Evolutionary conservation across 2,797 vertebrate species (phyloP).

Genomic region (Botia kubotai): DNA sequence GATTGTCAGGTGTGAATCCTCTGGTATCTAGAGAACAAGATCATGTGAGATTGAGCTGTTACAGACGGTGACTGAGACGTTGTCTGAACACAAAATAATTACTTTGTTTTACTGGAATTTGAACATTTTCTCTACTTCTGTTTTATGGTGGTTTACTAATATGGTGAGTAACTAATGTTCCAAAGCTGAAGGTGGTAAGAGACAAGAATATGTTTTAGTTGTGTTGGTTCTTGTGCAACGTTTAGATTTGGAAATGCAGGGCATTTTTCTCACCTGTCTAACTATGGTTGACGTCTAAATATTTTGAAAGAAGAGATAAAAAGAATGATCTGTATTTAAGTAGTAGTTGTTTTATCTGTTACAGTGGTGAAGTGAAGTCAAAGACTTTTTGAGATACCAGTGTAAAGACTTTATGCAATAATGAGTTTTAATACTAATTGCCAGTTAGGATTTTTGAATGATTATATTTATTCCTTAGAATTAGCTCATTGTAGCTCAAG

Average conservation of each 20-base stretch:
- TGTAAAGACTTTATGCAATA: background rate
- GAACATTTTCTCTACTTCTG: constrained; percentile 25
- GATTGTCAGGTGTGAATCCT: constrained; percentile 49
- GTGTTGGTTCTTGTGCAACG: background rate
- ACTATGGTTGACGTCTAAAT: background rate
- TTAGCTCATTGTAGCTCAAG: too few relatives aligned
- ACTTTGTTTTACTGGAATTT: constrained; percentile 9
- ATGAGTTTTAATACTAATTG: constrained; percentile 74
- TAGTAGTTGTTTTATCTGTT: too few relatives aligned
- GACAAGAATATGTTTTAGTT: background rate
- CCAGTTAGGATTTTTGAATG: constrained; percentile 78
- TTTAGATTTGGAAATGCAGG: background rate
- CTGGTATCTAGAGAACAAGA: constrained; percentile 71
- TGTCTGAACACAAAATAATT: constrained; percentile 24
- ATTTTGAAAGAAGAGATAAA: background rate
- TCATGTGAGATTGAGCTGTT: constrained; percentile 54
- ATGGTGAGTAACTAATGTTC: constrained; percentile 57
- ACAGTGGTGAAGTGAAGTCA: too few relatives aligned
- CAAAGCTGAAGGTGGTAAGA: background rate
- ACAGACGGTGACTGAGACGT: constrained; percentile 53
- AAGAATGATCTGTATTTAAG: background rate
- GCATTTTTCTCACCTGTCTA: background rate
- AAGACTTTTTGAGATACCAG: too few relatives aligned
- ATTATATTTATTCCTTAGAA: background rate
- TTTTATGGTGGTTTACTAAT: constrained; percentile 24